Percentiles rank a stretch among this genome's conserved stretches.
Evolutionary conservation across 1,140 invertebrate species (phyloP).

Genomic region (Aphelenchoides fujianensis): DNA sequence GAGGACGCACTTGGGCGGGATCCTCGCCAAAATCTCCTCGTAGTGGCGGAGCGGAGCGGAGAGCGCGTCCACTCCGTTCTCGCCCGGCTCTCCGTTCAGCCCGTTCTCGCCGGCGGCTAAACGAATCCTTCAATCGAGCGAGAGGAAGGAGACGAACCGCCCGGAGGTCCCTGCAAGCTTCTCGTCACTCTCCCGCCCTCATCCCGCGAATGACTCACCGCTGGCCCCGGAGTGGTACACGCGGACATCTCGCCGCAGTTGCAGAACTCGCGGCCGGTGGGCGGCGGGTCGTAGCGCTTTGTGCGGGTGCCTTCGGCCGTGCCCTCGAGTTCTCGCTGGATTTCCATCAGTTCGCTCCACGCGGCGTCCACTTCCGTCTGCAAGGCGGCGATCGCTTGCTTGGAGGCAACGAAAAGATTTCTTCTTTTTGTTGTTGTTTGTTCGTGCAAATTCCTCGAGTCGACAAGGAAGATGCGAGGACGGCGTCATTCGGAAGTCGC

Average conservation of each 20-base stretch:
- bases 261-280: background rate
- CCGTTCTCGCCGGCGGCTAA: constrained; percentile 3
- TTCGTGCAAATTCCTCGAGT: no score
- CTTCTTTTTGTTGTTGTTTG: no score
- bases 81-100: background rate
- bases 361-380: background rate
- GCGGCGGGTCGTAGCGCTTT: background rate
- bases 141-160: no score
- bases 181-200: no score
- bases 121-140: background rate
- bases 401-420: no score
- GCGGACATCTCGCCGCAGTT: constrained; percentile 2
- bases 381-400: no score
- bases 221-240: background rate
- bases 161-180: no score
- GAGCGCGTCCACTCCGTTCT: background rate
- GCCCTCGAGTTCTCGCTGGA: background rate
- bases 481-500: no score
- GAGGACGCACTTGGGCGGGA: background rate
- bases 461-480: no score
- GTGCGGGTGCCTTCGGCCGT: background rate
- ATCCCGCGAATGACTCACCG: no score
- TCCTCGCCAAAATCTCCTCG: background rate
- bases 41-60: background rate
- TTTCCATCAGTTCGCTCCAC: constrained; percentile 5